These are phyloP conservation scores for Ceratitis capitata DNA, from an alignment of 1,140 invertebrate genomes.

Conservation along the genomic window DNA sequence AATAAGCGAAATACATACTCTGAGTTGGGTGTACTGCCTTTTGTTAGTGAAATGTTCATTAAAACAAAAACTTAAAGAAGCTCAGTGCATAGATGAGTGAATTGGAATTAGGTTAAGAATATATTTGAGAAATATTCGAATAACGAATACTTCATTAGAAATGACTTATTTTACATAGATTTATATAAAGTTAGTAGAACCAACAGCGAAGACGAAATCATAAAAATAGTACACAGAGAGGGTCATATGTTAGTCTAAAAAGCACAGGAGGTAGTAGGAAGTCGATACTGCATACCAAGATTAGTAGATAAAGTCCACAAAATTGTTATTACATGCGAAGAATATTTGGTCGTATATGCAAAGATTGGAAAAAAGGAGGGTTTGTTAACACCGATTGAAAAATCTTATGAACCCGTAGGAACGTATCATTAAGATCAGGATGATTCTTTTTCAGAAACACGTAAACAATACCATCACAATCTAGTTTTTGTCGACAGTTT, in stretches of 20 bases:
- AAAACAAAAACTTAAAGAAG: no score
- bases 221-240: slow-evolving; percentile 44
- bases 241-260: slow-evolving; percentile 45
- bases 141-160: background rate
- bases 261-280: background rate
- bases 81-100: no score
- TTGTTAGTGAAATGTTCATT: no score
- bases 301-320: background rate
- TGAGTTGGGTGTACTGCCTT: background rate
- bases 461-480: slow-evolving; percentile 52
- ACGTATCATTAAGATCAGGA: slow-evolving; percentile 47
- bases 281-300: slow-evolving; percentile 28
- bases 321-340: background rate
- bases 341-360: slow-evolving; percentile 32
- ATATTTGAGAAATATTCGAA: background rate
- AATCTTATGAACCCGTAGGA: slow-evolving; percentile 47
- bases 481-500: slow-evolving; percentile 54
- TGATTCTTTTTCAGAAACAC: slow-evolving; percentile 46
- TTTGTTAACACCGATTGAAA: slow-evolving; percentile 46
- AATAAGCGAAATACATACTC: no score
- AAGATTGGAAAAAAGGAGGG: slow-evolving; percentile 46
- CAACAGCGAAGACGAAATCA: slow-evolving; percentile 46
- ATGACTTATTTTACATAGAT: background rate
- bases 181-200: slow-evolving; percentile 46
- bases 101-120: background rate